Evolutionary conservation across 2,797 vertebrate genomes (phyloP).

Genomic region (Coilia nasus): DNA sequence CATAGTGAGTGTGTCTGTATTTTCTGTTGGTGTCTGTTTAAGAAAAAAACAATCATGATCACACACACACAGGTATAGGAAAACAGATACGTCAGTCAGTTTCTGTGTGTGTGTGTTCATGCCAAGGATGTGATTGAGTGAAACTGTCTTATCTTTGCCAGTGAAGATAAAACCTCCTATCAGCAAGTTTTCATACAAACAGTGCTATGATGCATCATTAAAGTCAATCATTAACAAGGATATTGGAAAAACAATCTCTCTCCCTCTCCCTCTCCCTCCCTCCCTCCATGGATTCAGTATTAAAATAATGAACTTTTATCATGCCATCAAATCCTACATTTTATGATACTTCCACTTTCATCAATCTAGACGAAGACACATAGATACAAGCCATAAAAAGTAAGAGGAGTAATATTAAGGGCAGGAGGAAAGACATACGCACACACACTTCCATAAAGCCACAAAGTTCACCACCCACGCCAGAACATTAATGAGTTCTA

Average conservation of each 20-base stretch:
- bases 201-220: not conserved
- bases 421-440: not conserved
- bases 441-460: not conserved
- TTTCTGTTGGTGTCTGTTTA: too few relatives aligned
- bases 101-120: not conserved
- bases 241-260: not conserved
- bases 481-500: too few relatives aligned
- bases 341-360: not conserved
- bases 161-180: not conserved
- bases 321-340: not conserved
- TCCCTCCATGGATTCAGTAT: not conserved
- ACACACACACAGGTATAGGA: too few relatives aligned
- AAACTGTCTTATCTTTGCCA: conserved; percentile 4
- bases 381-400: not conserved
- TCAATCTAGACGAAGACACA: not conserved
- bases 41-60: too few relatives aligned
- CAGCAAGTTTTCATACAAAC: not conserved
- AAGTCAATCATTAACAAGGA: conserved; percentile 4
- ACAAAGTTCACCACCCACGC: too few relatives aligned
- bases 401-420: not conserved
- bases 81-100: too few relatives aligned
- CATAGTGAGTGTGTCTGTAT: too few relatives aligned
- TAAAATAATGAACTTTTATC: not conserved
- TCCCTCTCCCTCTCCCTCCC: not conserved
- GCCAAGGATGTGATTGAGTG: not conserved